phyloP scores from a whole-genome alignment of 2,888 invertebrate species.

The Sminthurinus aureus region DNA sequence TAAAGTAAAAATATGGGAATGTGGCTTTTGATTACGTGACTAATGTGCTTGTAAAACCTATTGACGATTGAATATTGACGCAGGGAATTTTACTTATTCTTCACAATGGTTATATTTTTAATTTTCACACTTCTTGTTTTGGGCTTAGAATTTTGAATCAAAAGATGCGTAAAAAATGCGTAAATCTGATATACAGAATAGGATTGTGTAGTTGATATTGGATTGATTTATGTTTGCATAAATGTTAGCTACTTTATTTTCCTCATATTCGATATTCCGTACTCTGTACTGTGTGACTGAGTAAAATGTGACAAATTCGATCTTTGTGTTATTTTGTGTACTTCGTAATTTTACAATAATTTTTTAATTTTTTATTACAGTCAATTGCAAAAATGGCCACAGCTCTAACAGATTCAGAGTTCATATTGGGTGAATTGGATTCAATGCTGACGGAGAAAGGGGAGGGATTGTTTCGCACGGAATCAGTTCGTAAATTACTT shows the following conservation, averaged over 20 bases:
- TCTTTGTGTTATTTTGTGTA: background rate
- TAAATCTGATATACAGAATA: too few species aligned
- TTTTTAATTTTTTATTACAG: background rate
- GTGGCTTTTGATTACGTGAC: too few species aligned
- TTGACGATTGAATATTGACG: too few species aligned
- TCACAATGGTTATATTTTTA: too few species aligned
- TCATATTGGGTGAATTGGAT: constrained; percentile 33
- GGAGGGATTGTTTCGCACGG: constrained; percentile 40
- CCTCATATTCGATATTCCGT: background rate
- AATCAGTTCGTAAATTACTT: constrained; percentile 42
- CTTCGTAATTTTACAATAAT: background rate
- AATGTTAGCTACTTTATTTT: background rate
- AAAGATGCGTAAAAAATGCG: too few species aligned
- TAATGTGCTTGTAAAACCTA: too few species aligned
- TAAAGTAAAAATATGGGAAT: too few species aligned
- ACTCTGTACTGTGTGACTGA: too few species aligned
- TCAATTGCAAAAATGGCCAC: constrained; percentile 34
- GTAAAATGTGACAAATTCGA: background rate
- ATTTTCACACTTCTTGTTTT: too few species aligned
- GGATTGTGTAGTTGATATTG: too few species aligned
- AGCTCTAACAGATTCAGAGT: constrained; percentile 33
- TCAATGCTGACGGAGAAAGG: constrained; percentile 26
- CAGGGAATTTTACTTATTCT: too few species aligned
- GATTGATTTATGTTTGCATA: background rate
- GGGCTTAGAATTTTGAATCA: too few species aligned